Evolutionary conservation across 2,797 vertebrate species (phyloP), one percentile per base, ranked within the genome.

Genomic region (Catamblyrhynchus diadema): DNA sequence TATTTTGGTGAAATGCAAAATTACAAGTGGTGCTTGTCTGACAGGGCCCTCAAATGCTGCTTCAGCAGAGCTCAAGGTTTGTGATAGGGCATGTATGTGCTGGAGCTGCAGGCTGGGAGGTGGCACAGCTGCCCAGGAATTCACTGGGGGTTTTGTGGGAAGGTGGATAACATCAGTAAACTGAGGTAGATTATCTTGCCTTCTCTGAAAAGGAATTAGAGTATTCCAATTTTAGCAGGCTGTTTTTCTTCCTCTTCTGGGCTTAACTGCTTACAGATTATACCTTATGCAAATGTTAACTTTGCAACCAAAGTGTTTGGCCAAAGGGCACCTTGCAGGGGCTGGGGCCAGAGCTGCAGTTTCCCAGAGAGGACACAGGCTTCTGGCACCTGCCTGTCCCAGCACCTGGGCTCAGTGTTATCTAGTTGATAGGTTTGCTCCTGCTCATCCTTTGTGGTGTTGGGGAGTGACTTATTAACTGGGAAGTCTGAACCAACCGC

Each of bases 171-270:
- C 42, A 89, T 81, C 53, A 85, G 15, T 88, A 47, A 81, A 78
- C 48, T 50, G 81, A 89, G 81, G 42, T 92, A 93, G 92, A 94
- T 94, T 78, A 82, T 90, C 44, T 53, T 95, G 64, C 69, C 50
- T 91, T 89, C 90, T 89, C 83, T 69, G 54, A 71, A 82, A 50
- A 89, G 61, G 64, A 94, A 85, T 91, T 93, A 85, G 39, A 91
- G 61, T 80, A 59, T 89, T 95, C 67, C 65, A 87, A 2, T 89
- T 94, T 83, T 67, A 87, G 91, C 74, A 61, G 65, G 12, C 79
- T 93, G 57, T 48, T 88, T 96, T 96, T 79, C 88, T 94, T 92
- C 47, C 35, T 81, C n/a, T 80, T 87, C 81, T 87, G 88, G 56
- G 78, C 41, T 96, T 92, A 94, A 45, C 53, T 80, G 75, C 81